Conservation (phyloP, 2,113 vertebrate species). For the Mus pahari region DNA sequence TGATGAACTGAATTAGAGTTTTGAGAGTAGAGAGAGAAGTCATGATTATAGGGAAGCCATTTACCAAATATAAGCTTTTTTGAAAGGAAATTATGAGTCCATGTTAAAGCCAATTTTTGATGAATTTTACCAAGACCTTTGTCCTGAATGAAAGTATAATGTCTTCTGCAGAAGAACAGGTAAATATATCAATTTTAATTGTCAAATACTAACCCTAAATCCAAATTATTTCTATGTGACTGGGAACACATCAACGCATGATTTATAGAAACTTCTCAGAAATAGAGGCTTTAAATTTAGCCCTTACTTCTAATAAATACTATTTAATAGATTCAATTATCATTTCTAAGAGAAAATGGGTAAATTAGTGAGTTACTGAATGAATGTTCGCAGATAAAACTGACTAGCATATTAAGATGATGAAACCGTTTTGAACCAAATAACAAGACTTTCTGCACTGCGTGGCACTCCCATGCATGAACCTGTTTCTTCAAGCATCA, state of each 20-base stretch:
- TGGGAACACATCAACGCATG: background rate
- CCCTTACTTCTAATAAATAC: background rate
- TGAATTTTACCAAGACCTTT: background rate
- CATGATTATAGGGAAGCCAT: background rate
- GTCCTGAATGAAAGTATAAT: background rate
- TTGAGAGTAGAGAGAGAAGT: constrained; percentile 30
- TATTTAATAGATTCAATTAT: constrained; percentile 30
- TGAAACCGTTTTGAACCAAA: constrained; percentile 26
- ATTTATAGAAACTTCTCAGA: constrained; percentile 36
- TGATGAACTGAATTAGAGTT: constrained; percentile 13
- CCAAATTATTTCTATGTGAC: constrained; percentile 4
- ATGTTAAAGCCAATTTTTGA: background rate
- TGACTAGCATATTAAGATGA: background rate
- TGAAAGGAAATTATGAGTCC: constrained; percentile 1
- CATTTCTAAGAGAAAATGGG: background rate
- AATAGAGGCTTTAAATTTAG: constrained; percentile 8
- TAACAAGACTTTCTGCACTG: background rate
- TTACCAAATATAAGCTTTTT: background rate
- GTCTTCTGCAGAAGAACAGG: constrained; percentile 22
- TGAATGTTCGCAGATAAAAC: background rate
- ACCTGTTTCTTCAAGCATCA: constrained; percentile 12
- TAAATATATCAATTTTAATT: constrained; percentile 1
- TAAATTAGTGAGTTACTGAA: background rate
- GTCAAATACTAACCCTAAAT: background rate
- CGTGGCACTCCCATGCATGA: background rate